phyloP scores from a whole-genome alignment of 2,113 vertebrate genomes.

The Amblyopsis rosae region DNA sequence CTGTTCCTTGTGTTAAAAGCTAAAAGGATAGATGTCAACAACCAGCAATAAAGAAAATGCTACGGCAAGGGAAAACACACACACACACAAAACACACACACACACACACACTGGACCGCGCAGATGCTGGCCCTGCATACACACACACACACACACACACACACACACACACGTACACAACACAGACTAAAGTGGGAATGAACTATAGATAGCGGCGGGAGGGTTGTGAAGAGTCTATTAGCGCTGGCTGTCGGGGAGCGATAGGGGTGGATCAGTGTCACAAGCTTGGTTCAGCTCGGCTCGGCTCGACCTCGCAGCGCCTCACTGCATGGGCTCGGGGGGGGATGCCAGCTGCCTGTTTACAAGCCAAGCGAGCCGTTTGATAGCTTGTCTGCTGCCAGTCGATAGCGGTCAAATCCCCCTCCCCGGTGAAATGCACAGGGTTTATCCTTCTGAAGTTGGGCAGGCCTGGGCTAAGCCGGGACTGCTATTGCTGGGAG shows the following conservation, averaged over 20 bases:
- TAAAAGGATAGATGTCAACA: constrained; percentile 79
- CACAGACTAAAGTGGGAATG: constrained; percentile 50
- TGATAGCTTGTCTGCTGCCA: constrained; percentile 48
- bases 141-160: constrained; percentile 13
- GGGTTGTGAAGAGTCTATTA: constrained; percentile 79
- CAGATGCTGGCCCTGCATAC: neutral
- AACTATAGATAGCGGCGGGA: constrained; percentile 76
- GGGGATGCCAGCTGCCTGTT: constrained; percentile 74
- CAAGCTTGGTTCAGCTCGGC: constrained; percentile 29
- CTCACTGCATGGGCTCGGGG: constrained; percentile 60
- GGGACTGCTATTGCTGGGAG: constrained; percentile 6
- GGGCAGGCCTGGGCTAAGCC: constrained; percentile 33
- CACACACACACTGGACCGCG: constrained; percentile 3
- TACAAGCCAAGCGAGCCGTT: constrained; percentile 56
- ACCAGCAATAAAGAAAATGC: constrained; percentile 72
- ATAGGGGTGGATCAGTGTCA: constrained; percentile 74
- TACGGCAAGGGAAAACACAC: constrained; percentile 51
- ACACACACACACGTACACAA: constrained; percentile 14
- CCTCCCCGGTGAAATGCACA: constrained; percentile 7
- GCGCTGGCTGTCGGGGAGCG: constrained; percentile 59
- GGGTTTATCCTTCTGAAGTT: constrained; percentile 50
- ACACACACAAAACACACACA: constrained; percentile 8
- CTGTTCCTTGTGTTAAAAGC: constrained; percentile 70
- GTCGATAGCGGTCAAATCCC: constrained; percentile 72
- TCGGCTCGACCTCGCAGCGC: constrained; percentile 33